A percentile compares a stretch with the other conserved stretches of the same genome.
Conservation (phyloP, 1,140 invertebrate species). For the Dendrolimus punctatus region DNA sequence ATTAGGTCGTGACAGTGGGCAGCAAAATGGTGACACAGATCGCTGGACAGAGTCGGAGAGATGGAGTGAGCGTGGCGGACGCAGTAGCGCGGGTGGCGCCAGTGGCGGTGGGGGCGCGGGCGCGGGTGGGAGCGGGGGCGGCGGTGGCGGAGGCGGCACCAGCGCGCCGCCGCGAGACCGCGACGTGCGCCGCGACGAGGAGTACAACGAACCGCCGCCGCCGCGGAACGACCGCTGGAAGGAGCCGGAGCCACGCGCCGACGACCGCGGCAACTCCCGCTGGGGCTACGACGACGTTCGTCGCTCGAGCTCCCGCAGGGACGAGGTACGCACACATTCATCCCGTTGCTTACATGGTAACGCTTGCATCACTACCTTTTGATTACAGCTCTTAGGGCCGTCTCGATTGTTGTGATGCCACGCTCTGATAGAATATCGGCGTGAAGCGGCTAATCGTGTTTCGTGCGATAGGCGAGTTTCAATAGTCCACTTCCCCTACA, state of each 20-base stretch:
- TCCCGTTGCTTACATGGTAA: neutral
- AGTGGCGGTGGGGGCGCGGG: slow-evolving; percentile 53
- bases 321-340: slow-evolving; percentile 38
- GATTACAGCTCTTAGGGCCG: too few relatives aligned
- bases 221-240: slow-evolving; percentile 84
- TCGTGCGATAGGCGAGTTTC: too few relatives aligned
- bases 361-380: neutral
- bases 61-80: slow-evolving; percentile 46
- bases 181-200: slow-evolving; percentile 61
- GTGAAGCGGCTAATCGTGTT: too few relatives aligned
- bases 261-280: slow-evolving; percentile 63
- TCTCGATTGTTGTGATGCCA: too few relatives aligned
- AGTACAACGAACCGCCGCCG: slow-evolving; percentile 60
- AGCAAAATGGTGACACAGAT: slow-evolving; percentile 63
- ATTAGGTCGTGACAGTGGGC: slow-evolving; percentile 63
- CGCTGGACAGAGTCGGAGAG: slow-evolving; percentile 52
- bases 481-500: too few relatives aligned
- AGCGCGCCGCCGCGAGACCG: slow-evolving; percentile 42
- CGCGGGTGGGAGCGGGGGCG: slow-evolving; percentile 23
- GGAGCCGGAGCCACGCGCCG: slow-evolving; percentile 74
- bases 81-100: slow-evolving; percentile 27
- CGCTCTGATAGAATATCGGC: too few relatives aligned
- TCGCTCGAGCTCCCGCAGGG: slow-evolving; percentile 64
- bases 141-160: slow-evolving; percentile 24
- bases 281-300: slow-evolving; percentile 70